Evolutionary conservation across 2,113 vertebrate species (phyloP).

Genomic region (Pristiophorus japonicus): DNA sequence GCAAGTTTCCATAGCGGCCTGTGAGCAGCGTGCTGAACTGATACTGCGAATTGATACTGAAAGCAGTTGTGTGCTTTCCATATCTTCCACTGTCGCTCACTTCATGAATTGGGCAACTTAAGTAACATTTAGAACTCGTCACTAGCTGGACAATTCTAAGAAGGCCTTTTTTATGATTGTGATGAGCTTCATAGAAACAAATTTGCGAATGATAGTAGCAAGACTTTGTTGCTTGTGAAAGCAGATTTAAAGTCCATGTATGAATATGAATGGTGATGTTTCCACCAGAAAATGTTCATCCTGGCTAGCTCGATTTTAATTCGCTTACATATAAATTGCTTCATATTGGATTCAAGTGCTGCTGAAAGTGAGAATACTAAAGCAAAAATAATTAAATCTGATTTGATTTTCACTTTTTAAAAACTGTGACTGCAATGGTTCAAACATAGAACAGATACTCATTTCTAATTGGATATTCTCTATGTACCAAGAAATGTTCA

Average conservation of each 20-base stretch:
- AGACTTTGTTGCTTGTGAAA: neutral
- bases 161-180: neutral
- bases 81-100: neutral
- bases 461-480: neutral
- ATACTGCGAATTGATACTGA: neutral
- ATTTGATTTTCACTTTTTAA: neutral
- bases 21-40: neutral
- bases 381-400: neutral
- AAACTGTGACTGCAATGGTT: neutral
- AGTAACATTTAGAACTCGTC: neutral
- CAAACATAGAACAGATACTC: neutral
- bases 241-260: neutral
- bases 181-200: neutral
- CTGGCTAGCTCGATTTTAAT: neutral
- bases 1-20: neutral
- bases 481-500: neutral
- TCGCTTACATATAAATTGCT: neutral
- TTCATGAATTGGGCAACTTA: neutral
- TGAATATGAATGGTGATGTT: neutral
- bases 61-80: conserved; percentile 28
- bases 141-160: neutral
- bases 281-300: neutral
- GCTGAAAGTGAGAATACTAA: neutral
- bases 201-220: neutral
- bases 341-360: neutral